A percentile compares a stretch with the other conserved stretches of the same genome.
These are phyloP conservation scores for Betta splendens DNA, from an alignment of 2,797 vertebrate species.

Conservation along the genomic window DNA sequence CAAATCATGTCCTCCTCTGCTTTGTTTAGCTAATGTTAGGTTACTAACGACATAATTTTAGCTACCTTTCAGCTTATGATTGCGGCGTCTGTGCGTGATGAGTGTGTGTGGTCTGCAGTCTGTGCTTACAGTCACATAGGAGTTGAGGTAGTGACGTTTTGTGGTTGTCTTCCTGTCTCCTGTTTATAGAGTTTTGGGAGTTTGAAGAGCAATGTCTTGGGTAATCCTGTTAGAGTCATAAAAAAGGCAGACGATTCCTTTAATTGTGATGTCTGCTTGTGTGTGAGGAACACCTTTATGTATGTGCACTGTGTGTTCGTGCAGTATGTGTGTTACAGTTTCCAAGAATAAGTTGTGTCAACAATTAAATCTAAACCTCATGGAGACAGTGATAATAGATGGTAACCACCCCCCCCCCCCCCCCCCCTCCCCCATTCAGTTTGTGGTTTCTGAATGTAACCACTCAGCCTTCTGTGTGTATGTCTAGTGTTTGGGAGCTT, in stretches of 20 bases:
- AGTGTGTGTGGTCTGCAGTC: conserved; percentile 63
- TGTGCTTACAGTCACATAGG: conserved; percentile 44
- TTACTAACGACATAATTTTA: conserved; percentile 62
- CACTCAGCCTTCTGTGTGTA: conserved; percentile 35
- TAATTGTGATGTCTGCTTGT: too few species aligned
- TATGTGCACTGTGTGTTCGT: conserved; percentile 27
- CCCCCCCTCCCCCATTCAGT: conserved; percentile 43
- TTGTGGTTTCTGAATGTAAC: conserved; percentile 48
- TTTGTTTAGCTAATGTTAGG: conserved; percentile 60
- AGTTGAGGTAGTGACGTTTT: conserved; percentile 44
- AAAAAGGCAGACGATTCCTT: neutral
- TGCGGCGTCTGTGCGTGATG: conserved; percentile 47
- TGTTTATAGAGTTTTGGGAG: conserved; percentile 42
- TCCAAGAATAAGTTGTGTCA: conserved; percentile 60
- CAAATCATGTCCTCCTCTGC: conserved; percentile 32
- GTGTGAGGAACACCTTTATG: conserved; percentile 18
- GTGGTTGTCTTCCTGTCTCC: conserved; percentile 42
- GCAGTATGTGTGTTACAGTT: conserved; percentile 19
- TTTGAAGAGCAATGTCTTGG: too few species aligned
- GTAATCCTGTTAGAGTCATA: conserved; percentile 5
- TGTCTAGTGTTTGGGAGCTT: conserved; percentile 31
- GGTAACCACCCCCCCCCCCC: too few species aligned
- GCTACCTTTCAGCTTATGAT: conserved; percentile 53
- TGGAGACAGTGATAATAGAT: conserved; percentile 61
- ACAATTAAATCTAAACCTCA: conserved; percentile 63